Evolutionary conservation across 2,797 vertebrate genomes (phyloP), one percentile per base, ranked within the genome.

Genomic region (Leptatherina wallacei): DNA sequence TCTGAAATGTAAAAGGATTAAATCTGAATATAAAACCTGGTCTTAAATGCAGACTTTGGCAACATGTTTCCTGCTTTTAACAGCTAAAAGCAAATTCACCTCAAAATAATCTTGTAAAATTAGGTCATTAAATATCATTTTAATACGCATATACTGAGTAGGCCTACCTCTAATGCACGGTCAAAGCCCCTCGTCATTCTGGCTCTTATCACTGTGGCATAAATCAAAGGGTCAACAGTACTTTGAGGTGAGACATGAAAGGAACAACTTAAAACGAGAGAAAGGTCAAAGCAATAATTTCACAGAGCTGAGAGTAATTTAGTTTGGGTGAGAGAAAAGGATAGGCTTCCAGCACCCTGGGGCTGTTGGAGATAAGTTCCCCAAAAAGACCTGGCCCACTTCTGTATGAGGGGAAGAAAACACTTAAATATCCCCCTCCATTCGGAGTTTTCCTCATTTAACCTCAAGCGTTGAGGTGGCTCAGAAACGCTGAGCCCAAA

Each of bases 211-310:
- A 22, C 6, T 65, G 63, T 42, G 62, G 47, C 54, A 61, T 84
- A 73, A 74, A 82, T 83, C 78, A 77, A 36, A 22, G 13, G 52
- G 14, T 73, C 29, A 63, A 18, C 40, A 58, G 18, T 32, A 13
- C 58, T 62, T 14, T 54, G 75, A 52, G 65, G 62, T 10, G 4
- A 32, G 11, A 77, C 62, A 74, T 80, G 36, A 79, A 77, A 82
- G 78, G 11, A 72, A n/a, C 38, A 22, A 12, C 4, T 57, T 27
- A 16, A 27, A 30, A 38, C 6, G 20, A 38, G 40, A 42, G n/a
- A 22, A 56, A 24, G 65, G 66, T 61, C 63, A 47, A 38, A 58
- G 51, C 69, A 65, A 22, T 6, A 33, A 78, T 68, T 81, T 80
- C 52, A 71, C 54, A 51, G 20, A 73, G 54, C 29, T 18, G 35